Evolutionary conservation across 2,888 invertebrate species (phyloP).

Genomic region (Palloptera scutellata): DNA sequence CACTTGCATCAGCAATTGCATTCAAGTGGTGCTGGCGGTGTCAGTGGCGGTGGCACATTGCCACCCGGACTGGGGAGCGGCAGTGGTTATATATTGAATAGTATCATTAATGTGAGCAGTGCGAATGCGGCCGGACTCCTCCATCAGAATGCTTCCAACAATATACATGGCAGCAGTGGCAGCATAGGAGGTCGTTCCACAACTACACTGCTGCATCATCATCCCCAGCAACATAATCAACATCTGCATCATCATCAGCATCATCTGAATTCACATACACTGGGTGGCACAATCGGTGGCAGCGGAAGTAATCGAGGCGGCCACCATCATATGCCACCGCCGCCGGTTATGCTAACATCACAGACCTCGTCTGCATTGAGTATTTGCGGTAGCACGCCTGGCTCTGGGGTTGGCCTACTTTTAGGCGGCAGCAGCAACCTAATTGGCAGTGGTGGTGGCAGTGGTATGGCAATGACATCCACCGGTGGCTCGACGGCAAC

Average conservation of each 20-base stretch:
- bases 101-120: constrained; percentile 44
- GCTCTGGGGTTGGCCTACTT: constrained; percentile 52
- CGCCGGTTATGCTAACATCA: constrained; percentile 45
- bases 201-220: constrained; percentile 29
- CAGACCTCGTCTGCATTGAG: constrained; percentile 44
- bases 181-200: constrained; percentile 40
- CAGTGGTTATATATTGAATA: constrained; percentile 55
- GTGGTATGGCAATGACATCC: constrained; percentile 38
- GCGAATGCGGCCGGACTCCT: constrained; percentile 21
- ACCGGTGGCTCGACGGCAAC: constrained; percentile 54
- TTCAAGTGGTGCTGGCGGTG: constrained; percentile 34
- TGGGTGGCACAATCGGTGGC: constrained; percentile 15
- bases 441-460: constrained; percentile 44
- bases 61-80: constrained; percentile 57
- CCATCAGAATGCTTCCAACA: constrained; percentile 28
- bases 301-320: constrained; percentile 31
- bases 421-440: constrained; percentile 49
- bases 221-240: constrained; percentile 37
- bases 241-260: constrained; percentile 52
- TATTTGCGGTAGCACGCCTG: constrained; percentile 47
- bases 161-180: constrained; percentile 3
- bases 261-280: constrained; percentile 11
- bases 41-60: constrained; percentile 39
- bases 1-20: constrained; percentile 46
- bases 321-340: constrained; percentile 34